Conservation (phyloP, 1,140 invertebrate species). For the Bombus haemorrhoidalis region DNA sequence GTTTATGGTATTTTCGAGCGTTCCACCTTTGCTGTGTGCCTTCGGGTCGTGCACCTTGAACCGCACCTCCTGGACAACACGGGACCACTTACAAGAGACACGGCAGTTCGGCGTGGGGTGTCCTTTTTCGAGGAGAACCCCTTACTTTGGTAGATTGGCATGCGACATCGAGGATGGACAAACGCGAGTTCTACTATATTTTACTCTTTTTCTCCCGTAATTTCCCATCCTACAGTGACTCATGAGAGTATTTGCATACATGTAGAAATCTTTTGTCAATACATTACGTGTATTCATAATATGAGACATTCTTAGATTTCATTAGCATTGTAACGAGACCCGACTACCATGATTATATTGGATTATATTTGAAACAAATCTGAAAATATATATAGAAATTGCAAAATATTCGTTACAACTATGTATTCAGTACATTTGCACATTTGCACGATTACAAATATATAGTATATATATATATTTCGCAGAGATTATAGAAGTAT, state of each 20-base stretch:
- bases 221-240: background rate
- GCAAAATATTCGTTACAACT: no score
- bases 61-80: slow-evolving; percentile 94
- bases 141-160: slow-evolving; percentile 71
- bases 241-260: background rate
- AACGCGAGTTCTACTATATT: slow-evolving; percentile 25
- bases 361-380: background rate
- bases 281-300: background rate
- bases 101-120: slow-evolving; percentile 77
- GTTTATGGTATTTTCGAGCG: slow-evolving; percentile 94
- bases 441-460: no score
- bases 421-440: no score
- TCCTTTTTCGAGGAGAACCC: slow-evolving; percentile 73
- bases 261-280: no score
- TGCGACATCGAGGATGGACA: slow-evolving; percentile 67
- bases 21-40: slow-evolving; percentile 94
- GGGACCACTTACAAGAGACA: slow-evolving; percentile 89
- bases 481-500: no score
- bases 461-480: no score
- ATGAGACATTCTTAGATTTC: background rate
- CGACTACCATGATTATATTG: background rate
- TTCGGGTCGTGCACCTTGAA: slow-evolving; percentile 97
- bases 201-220: background rate
- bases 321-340: background rate
- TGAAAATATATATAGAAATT: background rate